Conservation (phyloP, 2,113 vertebrate species). For the Tonatia bakeri region DNA sequence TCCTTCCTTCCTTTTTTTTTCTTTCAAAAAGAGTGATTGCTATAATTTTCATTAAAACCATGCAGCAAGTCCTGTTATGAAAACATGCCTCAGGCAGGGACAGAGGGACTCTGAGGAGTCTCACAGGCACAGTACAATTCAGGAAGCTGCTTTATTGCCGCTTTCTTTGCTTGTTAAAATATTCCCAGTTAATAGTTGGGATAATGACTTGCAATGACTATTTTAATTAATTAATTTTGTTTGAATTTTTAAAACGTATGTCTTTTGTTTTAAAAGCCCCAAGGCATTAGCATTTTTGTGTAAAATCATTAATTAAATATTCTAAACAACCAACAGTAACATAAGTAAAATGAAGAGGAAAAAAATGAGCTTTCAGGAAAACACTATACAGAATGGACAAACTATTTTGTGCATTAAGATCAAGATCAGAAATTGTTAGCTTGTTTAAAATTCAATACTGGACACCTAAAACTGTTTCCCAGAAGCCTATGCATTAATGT, state of each 20-base stretch:
- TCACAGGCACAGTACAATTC: neutral
- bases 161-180: constrained; percentile 36
- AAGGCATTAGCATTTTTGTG: neutral
- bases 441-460: constrained; percentile 53
- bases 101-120: constrained; percentile 20
- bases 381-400: neutral
- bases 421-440: constrained; percentile 40
- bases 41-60: constrained; percentile 29
- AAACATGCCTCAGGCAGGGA: neutral
- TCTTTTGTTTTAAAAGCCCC: constrained; percentile 66
- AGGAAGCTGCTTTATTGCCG: constrained; percentile 38
- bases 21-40: neutral
- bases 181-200: constrained; percentile 37
- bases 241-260: constrained; percentile 52
- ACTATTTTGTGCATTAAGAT: neutral
- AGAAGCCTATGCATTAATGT: neutral
- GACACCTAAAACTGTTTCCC: neutral
- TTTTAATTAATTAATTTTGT: constrained; percentile 71
- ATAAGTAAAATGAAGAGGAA: constrained; percentile 35
- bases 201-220: constrained; percentile 58
- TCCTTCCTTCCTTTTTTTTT: neutral
- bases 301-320: constrained; percentile 67
- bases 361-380: constrained; percentile 43
- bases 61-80: neutral
- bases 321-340: constrained; percentile 49